Evolutionary conservation across 2,797 vertebrate species (phyloP).

Genomic region (Podarcis siculus): DNA sequence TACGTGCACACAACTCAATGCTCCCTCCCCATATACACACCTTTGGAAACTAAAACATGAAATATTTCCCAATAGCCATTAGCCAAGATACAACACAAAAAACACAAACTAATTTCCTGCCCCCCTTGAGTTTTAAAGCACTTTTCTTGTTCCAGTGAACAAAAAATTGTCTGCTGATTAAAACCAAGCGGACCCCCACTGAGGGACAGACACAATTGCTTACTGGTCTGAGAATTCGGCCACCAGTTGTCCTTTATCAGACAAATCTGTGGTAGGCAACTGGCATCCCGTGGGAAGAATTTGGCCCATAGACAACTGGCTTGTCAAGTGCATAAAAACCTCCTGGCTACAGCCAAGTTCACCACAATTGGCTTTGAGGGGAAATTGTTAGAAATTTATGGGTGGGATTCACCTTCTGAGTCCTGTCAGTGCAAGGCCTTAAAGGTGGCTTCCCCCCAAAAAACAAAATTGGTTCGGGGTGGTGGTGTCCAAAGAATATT

Average conservation of each 20-base stretch:
- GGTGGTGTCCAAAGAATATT: background rate
- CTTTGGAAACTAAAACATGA: background rate
- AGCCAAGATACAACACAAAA: background rate
- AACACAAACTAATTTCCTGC: background rate
- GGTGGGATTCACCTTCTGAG: too few species aligned
- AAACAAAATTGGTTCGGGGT: background rate
- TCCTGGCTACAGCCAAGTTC: background rate
- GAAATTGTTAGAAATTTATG: background rate
- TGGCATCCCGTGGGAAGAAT: background rate
- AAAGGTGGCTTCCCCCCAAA: too few species aligned
- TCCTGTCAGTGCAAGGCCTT: too few species aligned
- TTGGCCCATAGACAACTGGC: background rate
- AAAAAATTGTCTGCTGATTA: background rate
- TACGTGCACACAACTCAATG: background rate
- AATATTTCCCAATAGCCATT: background rate
- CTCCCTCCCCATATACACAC: background rate
- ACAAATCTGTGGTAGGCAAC: background rate
- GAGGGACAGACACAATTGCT: background rate
- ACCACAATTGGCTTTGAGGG: background rate
- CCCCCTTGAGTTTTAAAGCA: background rate
- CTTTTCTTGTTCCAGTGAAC: background rate
- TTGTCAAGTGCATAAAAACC: background rate
- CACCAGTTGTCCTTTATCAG: background rate
- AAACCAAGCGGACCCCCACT: background rate
- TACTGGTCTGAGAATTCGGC: background rate